phyloP scores from a whole-genome alignment of 92 coral and sea anemone genomes.

The Zoanthus sociatus region DNA sequence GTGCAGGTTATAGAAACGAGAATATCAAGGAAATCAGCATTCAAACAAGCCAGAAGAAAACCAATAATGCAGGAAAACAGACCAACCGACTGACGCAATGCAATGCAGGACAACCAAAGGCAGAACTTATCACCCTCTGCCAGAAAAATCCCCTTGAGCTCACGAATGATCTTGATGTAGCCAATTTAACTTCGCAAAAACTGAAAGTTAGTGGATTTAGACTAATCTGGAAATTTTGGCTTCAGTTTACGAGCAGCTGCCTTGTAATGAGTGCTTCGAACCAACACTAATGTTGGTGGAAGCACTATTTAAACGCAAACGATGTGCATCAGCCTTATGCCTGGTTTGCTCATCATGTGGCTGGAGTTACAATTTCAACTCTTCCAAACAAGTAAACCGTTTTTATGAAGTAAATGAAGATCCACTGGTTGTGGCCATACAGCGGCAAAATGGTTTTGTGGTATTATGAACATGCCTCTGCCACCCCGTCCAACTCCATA shows the following conservation, averaged over 20 bases:
- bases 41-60: slow-evolving; percentile 18
- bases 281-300: background rate
- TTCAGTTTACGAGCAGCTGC: slow-evolving; percentile 14
- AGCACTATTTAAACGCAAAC: too few species aligned
- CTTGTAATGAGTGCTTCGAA: slow-evolving; percentile 27
- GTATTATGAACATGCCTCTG: too few species aligned
- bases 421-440: too few species aligned
- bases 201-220: slow-evolving; percentile 49
- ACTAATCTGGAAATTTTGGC: slow-evolving; percentile 44
- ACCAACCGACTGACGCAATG: too few species aligned
- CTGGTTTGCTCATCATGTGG: too few species aligned
- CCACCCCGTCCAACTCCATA: too few species aligned
- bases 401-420: too few species aligned
- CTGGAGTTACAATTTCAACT: too few species aligned
- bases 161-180: background rate
- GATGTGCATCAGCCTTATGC: too few species aligned
- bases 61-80: background rate
- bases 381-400: too few species aligned
- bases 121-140: slow-evolving; percentile 33
- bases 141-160: slow-evolving; percentile 20
- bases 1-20: slow-evolving; percentile 38
- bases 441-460: too few species aligned
- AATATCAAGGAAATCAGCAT: slow-evolving; percentile 50
- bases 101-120: background rate
- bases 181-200: background rate